Base-by-base conservation (phyloP, 2,797 vertebrate genomes). In the Epinephelus malabaricus region DNA sequence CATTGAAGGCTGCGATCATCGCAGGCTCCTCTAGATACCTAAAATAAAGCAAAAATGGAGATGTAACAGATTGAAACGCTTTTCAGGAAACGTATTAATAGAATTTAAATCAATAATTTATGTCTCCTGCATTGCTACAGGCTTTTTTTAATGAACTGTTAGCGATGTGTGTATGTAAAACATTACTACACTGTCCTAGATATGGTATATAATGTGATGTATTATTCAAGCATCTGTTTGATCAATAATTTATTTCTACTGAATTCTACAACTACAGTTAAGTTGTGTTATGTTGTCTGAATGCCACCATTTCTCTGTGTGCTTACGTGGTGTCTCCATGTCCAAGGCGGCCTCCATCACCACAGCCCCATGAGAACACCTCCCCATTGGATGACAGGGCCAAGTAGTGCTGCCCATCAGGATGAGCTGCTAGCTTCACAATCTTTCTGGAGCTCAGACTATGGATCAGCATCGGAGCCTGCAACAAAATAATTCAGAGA, bases 351-450 rank as follows among this genome's bases (percentile, higher is more conserved):
- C 98, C 98, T 17, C 98, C 97, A 46, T 99, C 98, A 38, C 98
- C 98, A 59, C 97, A 99, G 59, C 98, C 98, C 98, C 98, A 99
- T 65, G 98, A 99, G 86, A 97, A 99, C 81, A 99, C 97, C 92
- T 99, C 98, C 51, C 98, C 98, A 1, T 96, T 98, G 69, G 96
- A 95, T 3, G 98, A 97, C 89, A 99, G 93, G 53, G 98, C 98
- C 86, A 99, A 89, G 73, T 98, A 98, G 87, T 99, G 98, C 90
- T 99, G 98, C 2, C 98, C 98, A 64, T 99, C 98, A 18, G 98
- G 98, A 87, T 99, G 98, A 56, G 98, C 97, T 10, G 97, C 96
- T n/a, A 99, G 96, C 92, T 98, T 98, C 83, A 97, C 88, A 51
- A 99, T 97, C 91, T 98, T 99, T 73, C 97, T 97, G 77, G 97